A percentile compares a stretch with the other conserved stretches of the same genome.
These are phyloP conservation scores for Amblyjoppa fuscipennis DNA, from an alignment of 2,888 invertebrate genomes.

Conservation along the genomic window DNA sequence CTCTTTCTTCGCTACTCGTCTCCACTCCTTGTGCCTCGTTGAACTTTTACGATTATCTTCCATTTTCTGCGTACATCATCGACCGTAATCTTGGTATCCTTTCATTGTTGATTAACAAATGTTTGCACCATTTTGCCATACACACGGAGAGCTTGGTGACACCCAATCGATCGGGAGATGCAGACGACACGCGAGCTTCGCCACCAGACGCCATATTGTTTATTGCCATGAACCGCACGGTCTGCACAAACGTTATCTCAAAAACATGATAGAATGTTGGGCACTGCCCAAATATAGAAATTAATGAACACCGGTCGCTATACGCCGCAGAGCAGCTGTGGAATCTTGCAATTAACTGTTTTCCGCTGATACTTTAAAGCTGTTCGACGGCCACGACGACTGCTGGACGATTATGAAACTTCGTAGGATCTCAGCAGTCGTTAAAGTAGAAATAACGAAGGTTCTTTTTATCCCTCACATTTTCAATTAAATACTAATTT, in stretches of 20 bases:
- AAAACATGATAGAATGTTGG: neutral
- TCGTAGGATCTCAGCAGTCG: neutral
- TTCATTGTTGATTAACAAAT: neutral
- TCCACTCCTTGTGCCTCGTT: constrained; percentile 89
- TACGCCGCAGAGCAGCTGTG: neutral
- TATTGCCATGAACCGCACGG: neutral
- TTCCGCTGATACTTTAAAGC: neutral
- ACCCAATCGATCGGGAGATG: constrained; percentile 32
- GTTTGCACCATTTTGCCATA: neutral
- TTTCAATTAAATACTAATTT: neutral
- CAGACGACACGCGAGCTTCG: constrained; percentile 69
- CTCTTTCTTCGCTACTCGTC: constrained; percentile 90
- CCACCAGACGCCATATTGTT: constrained; percentile 64
- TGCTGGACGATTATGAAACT: constrained; percentile 2
- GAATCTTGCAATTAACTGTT: neutral
- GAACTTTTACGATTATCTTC: constrained; percentile 47
- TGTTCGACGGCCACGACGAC: neutral
- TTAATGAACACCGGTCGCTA: neutral
- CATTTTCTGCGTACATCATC: constrained; percentile 45
- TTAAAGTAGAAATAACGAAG: constrained; percentile 1
- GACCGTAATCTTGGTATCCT: neutral
- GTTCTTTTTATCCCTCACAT: neutral
- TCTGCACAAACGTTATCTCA: neutral
- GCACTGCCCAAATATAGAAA: neutral
- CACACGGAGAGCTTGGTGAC: constrained; percentile 13